Evolutionary conservation across 2,888 invertebrate species (phyloP), one percentile per base, ranked within the genome.

Genomic region (Patella caerulea): DNA sequence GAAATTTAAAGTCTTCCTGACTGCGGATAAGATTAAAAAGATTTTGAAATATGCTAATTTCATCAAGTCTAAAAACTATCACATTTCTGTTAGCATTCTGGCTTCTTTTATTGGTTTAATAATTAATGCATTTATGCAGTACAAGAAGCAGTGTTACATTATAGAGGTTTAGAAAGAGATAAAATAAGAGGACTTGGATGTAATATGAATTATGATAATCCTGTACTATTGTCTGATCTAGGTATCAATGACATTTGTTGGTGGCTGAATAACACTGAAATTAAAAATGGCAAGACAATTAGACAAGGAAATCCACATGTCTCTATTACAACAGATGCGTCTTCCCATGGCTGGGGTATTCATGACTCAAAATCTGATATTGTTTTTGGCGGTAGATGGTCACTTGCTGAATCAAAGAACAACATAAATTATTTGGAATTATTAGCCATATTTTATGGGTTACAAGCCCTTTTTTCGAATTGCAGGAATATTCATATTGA

Each of bases 31-130:
- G 19, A 19, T 59, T 59, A 19, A 59, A n/a, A 59, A 59, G 15
- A n/a, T 59, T 59, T 59, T 59, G 15, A 17, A 59, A 11, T 59
- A n/a, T 59, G 59, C 59, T 59, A 34, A 34, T 34, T 34, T 34
- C 34, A 34, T 34, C 34, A 34, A 34, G 34, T 59, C 59, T n/a
- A n/a, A n/a, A 59, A 17, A n/a, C 17, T 59, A n/a, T 17, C 17
- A 45, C 15, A 53, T 65, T 1, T 15, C n/a, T 29, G 24, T 53
- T 5, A 70, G 69, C n/a, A 24, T 70, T 17, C 24, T 75, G 24
- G 75, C 71, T 7, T 70, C 75, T 71, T 75, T 75, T 29, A 75
- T 75, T 55, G 76, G 76, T 52, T 17, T 76, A n/a, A 12, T 74
- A 9, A 19, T 74, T 17, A 74, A 34, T 71, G 59, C 69, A 15